A percentile compares a stretch with the other conserved stretches of the same genome.
Evolutionary conservation across 2,888 invertebrate species (phyloP).

Genomic region (Hermaeophaga mercurialis): DNA sequence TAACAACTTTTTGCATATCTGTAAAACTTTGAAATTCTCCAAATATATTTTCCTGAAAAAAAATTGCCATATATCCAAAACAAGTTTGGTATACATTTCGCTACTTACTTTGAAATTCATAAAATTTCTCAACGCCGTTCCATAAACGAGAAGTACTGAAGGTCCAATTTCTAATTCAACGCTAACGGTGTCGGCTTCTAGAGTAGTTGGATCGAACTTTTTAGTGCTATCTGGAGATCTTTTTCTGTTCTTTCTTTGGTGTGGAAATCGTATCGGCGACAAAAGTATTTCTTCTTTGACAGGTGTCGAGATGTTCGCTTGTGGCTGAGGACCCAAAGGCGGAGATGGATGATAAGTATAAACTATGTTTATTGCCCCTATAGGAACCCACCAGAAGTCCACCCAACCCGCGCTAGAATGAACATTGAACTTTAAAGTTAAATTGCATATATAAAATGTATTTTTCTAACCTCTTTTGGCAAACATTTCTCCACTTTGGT

Average conservation of each 20-base stretch:
- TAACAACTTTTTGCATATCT: constrained; percentile 77
- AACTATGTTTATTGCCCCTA: constrained; percentile 87
- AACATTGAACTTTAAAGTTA: neutral
- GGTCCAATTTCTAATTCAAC: constrained; percentile 95
- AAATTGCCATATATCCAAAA: no score
- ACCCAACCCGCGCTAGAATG: constrained; percentile 77
- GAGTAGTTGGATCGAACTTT: constrained; percentile 84
- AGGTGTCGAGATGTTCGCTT: constrained; percentile 91
- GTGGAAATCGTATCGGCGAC: constrained; percentile 89
- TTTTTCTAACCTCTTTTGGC: constrained; percentile 63
- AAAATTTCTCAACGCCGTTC: constrained; percentile 87
- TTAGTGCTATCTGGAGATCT: constrained; percentile 64
- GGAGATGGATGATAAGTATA: constrained; percentile 94
- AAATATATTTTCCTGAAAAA: constrained; percentile 87
- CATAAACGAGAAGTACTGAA: constrained; percentile 88
- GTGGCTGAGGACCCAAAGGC: constrained; percentile 83
- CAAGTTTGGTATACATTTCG: no score
- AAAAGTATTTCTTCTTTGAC: constrained; percentile 92
- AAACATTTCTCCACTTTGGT: constrained; percentile 83
- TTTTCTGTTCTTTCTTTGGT: constrained; percentile 57
- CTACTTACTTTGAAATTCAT: constrained; percentile 75
- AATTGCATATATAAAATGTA: neutral
- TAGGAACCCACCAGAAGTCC: constrained; percentile 95
- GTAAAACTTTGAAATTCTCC: constrained; percentile 95
- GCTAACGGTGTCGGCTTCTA: constrained; percentile 87